Conservation (phyloP, 2,888 invertebrate species). For the Tetragonula carbonaria region DNA sequence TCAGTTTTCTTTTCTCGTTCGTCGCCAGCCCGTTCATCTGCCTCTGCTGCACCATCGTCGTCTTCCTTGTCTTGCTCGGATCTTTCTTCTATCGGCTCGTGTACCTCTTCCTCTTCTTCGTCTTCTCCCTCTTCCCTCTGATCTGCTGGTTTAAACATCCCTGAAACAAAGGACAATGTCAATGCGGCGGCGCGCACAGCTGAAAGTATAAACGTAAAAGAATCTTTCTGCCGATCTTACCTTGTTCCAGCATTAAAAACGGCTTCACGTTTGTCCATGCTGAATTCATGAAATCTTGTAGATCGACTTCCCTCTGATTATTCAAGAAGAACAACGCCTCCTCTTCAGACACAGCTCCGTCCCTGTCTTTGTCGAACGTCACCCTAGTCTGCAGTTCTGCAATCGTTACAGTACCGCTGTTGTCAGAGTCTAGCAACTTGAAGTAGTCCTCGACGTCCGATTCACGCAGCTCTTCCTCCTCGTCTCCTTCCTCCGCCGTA, state of each 20-base stretch:
- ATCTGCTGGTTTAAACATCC: constrained; percentile 73
- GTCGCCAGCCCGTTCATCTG: constrained; percentile 83
- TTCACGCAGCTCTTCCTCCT: constrained; percentile 86
- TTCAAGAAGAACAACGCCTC: constrained; percentile 92
- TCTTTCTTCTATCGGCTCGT: constrained; percentile 67
- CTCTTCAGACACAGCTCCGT: constrained; percentile 94
- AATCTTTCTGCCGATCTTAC: constrained; percentile 84
- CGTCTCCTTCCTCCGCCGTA: constrained; percentile 85
- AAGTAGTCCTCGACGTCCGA: constrained; percentile 91
- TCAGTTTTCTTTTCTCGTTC: constrained; percentile 83
- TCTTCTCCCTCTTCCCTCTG: constrained; percentile 77
- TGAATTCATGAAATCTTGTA: constrained; percentile 88
- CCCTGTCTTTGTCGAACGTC: constrained; percentile 94
- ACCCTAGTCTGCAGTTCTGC: constrained; percentile 89
- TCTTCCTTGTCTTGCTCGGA: constrained; percentile 83
- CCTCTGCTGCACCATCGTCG: constrained; percentile 85
- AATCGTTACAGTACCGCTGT: constrained; percentile 89
- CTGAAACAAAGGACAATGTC: constrained; percentile 54
- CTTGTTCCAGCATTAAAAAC: constrained; percentile 90
- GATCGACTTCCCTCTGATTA: constrained; percentile 88
- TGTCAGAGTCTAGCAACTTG: constrained; percentile 91
- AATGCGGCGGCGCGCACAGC: neutral
- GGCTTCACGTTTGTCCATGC: constrained; percentile 94
- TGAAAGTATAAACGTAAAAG: neutral
- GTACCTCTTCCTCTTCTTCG: constrained; percentile 74